Percentiles rank a stretch among this genome's conserved stretches.
These are phyloP conservation scores for Okamejei kenojei DNA, from an alignment of 2,797 vertebrate genomes.

Conservation along the genomic window DNA sequence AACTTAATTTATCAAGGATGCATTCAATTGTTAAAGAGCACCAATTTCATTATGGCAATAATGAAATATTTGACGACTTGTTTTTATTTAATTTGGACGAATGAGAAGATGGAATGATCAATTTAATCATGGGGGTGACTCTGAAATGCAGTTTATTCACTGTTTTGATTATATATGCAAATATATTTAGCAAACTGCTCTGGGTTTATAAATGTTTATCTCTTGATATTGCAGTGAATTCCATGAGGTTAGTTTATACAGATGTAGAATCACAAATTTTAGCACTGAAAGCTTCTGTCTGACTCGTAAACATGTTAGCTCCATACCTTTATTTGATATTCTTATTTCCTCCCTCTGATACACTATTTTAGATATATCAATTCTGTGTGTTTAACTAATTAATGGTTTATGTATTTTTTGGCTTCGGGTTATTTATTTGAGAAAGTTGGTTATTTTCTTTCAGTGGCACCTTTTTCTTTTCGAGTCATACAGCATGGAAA, in stretches of 20 bases:
- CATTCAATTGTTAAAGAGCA: background rate
- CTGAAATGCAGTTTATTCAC: background rate
- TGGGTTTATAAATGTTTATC: background rate
- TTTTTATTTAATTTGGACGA: background rate
- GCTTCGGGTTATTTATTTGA: background rate
- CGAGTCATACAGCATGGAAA: too few relatives aligned
- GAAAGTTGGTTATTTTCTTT: background rate
- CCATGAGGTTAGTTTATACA: background rate
- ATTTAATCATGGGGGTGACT: background rate
- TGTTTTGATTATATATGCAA: background rate
- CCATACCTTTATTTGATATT: background rate
- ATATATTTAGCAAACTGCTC: background rate
- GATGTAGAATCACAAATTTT: background rate
- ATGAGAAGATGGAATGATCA: background rate
- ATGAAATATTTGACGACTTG: background rate
- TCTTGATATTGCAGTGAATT: background rate
- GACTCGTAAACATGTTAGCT: background rate
- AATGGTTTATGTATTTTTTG: background rate
- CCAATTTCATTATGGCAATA: background rate
- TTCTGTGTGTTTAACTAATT: background rate
- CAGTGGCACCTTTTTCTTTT: too few relatives aligned
- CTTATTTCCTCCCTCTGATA: background rate
- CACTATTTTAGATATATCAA: background rate
- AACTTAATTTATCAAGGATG: background rate
- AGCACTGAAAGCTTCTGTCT: background rate